These are phyloP conservation scores for Magallana ariakensis DNA, from an alignment of 1,140 invertebrate species.

Conservation along the genomic window DNA sequence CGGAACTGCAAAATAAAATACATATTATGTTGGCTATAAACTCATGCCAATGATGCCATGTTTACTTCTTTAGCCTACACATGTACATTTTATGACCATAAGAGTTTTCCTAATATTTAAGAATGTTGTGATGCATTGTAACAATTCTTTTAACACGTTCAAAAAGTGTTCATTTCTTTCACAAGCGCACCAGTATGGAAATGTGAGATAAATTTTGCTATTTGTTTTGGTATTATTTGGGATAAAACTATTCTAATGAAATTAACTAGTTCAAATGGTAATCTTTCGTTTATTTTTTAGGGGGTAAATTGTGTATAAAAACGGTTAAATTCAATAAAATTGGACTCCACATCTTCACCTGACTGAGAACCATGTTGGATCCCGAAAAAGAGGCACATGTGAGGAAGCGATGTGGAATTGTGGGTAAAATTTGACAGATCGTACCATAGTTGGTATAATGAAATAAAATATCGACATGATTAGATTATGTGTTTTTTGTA, in stretches of 20 bases:
- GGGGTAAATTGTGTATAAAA: neutral
- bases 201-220: no score
- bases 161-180: no score
- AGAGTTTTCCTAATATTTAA: no score
- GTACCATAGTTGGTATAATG: neutral
- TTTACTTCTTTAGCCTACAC: no score
- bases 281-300: neutral
- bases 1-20: constrained; percentile 86
- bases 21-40: constrained; percentile 17
- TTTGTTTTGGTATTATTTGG: neutral
- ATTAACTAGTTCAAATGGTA: neutral
- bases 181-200: no score
- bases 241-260: neutral
- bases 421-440: neutral
- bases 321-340: neutral
- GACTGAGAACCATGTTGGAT: constrained; percentile 37
- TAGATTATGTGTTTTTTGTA: no score
- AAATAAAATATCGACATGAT: no score
- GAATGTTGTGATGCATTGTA: no score
- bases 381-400: constrained; percentile 41
- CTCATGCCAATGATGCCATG: no score
- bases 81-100: no score
- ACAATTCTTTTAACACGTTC: no score
- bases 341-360: constrained; percentile 9
- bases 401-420: neutral